Evolutionary conservation across 2,888 invertebrate species (phyloP), one percentile per base, ranked within the genome.

Genomic region (Stegophylla sp.): DNA sequence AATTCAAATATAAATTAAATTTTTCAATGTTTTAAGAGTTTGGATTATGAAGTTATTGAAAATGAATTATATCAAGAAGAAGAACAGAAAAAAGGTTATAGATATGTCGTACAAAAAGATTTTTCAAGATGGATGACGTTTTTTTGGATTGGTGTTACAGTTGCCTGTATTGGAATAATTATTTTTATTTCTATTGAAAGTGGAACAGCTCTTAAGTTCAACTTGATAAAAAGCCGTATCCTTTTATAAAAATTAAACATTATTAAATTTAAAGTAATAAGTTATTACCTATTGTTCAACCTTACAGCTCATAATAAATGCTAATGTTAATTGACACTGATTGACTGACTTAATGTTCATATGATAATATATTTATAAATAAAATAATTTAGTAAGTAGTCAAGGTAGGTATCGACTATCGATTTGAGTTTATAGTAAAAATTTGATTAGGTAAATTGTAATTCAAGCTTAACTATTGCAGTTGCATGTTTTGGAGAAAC

Each of bases 41-140:
- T 97, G 83, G 96, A 97, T 87, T 97, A 97, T 88, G 97, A 97
- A 85, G 91, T 92, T 0, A 95, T 95, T 86, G 97, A 97, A 87
- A 97, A 96, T 87, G 90, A 92, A 84, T 87, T 97, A 63, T 89
- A 95, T 75, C 89, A 94, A 82, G 92, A 94, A 82, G 97, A 97
- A 86, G 94, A 95, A 86, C 88, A 91, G 73, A 91, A 90, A 69
- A 90, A 92, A 85, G 93, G 92, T 0, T 92, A 92, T 84, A 90
- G 91, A 74, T 94, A 91, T 86, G 88, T 93, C 51, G 89, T 93
- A 20, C 90, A 90, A 86, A 94, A 94, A 86, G 93, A 93, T 85
- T 88, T 95, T 73, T 91, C 93, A 15, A 89, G 98, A 86, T 99
- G 98, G 98, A 89, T 97, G 82, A 93, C 97, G 82, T 97, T 98